Percentiles rank a stretch among this genome's conserved stretches.
Conservation (phyloP, 2,113 vertebrate species). For the Phasianus colchicus region DNA sequence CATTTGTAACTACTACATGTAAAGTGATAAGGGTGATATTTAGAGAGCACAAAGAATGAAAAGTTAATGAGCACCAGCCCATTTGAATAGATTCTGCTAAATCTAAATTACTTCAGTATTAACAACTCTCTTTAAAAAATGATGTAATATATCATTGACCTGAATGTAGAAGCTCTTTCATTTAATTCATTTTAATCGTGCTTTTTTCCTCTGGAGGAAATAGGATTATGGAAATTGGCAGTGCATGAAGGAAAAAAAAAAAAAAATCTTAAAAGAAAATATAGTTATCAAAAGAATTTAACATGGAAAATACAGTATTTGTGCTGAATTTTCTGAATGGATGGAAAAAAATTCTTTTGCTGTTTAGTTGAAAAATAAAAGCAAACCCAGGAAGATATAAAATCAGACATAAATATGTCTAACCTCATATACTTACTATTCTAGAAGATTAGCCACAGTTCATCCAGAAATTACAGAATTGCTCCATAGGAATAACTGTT, state of each 20-base stretch:
- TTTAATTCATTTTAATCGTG: constrained; percentile 24
- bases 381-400: background rate
- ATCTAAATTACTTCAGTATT: constrained; percentile 47
- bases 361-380: background rate
- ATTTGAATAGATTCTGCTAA: constrained; percentile 26
- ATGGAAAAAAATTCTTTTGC: background rate
- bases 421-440: background rate
- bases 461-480: background rate
- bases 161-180: background rate
- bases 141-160: background rate
- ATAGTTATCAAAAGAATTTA: background rate
- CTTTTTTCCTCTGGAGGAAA: background rate
- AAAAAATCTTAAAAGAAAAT: background rate
- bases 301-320: background rate
- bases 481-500: background rate
- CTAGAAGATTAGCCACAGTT: background rate
- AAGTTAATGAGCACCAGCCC: background rate
- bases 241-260: background rate
- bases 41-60: background rate
- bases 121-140: constrained; percentile 9
- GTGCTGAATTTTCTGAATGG: background rate
- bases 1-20: background rate
- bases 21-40: background rate
- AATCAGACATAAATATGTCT: background rate
- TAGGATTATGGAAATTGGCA: background rate